These are phyloP conservation scores for Sciurus niger DNA, from an alignment of 2,113 vertebrate species.

Conservation along the genomic window DNA sequence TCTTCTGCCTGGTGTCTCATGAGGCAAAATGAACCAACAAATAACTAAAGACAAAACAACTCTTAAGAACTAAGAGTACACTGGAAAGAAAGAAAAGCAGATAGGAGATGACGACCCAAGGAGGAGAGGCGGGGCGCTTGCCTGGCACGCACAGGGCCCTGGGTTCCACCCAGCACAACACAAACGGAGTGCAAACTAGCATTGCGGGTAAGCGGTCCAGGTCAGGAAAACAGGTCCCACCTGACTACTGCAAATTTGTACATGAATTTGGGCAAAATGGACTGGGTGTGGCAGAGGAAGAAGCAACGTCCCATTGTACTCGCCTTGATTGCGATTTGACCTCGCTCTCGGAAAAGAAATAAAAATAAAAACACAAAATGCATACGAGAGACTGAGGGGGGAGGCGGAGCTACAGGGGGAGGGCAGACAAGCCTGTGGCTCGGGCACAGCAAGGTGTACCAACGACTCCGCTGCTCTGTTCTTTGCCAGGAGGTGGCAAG, in stretches of 20 bases:
- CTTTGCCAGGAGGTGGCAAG: background rate
- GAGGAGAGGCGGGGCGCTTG: background rate
- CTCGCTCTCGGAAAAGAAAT: background rate
- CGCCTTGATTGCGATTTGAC: background rate
- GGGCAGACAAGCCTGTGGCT: background rate
- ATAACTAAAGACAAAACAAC: slow-evolving; percentile 16
- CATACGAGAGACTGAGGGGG: background rate
- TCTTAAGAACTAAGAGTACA: background rate
- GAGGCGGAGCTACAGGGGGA: background rate
- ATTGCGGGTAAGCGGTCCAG: background rate
- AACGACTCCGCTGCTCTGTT: background rate
- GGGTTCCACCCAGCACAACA: background rate
- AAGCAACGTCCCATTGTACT: background rate
- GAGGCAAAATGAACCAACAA: background rate
- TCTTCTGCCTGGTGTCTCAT: background rate
- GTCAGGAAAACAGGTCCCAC: background rate
- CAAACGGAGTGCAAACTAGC: background rate
- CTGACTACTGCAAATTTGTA: background rate
- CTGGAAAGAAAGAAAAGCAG: background rate
- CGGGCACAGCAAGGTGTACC: background rate
- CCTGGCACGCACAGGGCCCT: background rate
- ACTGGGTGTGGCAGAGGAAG: background rate
- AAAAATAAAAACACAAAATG: background rate
- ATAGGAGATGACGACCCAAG: background rate
- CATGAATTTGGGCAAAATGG: background rate